Evolutionary conservation across 2,888 invertebrate species (phyloP).

Genomic region (Lamellibrachia satsuma): DNA sequence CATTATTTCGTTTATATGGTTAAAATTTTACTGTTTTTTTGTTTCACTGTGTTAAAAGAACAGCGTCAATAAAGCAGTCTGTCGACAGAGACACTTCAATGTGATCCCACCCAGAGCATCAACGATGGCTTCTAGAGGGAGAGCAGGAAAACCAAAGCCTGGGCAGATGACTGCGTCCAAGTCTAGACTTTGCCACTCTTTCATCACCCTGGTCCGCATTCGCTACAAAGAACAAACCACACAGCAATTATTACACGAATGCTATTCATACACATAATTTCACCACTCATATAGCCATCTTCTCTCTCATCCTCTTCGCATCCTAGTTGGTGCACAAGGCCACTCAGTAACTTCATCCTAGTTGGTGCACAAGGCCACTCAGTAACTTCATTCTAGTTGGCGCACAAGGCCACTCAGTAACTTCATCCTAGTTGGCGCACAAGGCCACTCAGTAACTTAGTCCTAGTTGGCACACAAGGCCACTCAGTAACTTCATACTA

Average conservation of each 20-base stretch:
- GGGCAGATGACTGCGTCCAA: conserved; percentile 60
- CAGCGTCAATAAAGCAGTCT: neutral
- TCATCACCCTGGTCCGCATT: conserved; percentile 26
- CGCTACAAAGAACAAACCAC: conserved; percentile 25
- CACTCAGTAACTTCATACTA: too few species aligned
- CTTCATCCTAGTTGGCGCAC: too few species aligned
- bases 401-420: too few species aligned
- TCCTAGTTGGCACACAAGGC: too few species aligned
- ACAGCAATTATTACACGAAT: neutral
- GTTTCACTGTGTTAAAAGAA: neutral
- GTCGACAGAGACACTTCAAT: neutral
- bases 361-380: too few species aligned
- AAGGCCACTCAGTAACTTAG: too few species aligned
- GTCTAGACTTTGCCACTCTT: conserved; percentile 44
- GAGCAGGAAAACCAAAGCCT: conserved; percentile 52
- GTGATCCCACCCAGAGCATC: conserved; percentile 24
- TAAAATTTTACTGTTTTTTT: neutral
- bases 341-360: too few species aligned
- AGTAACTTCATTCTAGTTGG: too few species aligned
- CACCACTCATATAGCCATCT: too few species aligned
- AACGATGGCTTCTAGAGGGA: conserved; percentile 37
- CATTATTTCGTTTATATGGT: neutral
- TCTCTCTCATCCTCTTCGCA: too few species aligned
- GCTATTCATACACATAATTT: too few species aligned
- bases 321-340: too few species aligned